Percentiles rank a stretch among this genome's conserved stretches.
phyloP scores from a whole-genome alignment of 2,888 invertebrate species.

The Prostheceraeus crozeri region DNA sequence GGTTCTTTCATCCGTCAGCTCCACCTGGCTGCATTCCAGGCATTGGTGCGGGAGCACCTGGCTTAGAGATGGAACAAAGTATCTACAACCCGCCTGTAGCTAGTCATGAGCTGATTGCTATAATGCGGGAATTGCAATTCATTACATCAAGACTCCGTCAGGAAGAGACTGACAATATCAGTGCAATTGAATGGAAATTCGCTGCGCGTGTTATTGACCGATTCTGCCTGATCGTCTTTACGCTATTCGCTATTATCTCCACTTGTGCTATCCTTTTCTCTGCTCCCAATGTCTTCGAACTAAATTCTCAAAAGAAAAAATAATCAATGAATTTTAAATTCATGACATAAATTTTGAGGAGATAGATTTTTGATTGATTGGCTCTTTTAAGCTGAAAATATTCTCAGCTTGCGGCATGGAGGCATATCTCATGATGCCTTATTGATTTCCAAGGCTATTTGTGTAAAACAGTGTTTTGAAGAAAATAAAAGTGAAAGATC shows the following conservation, averaged over 20 bases:
- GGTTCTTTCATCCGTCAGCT: not conserved
- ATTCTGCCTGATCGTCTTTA: constrained; percentile 90
- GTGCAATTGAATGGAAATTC: constrained; percentile 93
- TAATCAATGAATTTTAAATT: no score
- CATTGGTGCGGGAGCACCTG: not conserved
- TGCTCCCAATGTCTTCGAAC: constrained; percentile 41
- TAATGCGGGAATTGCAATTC: constrained; percentile 84
- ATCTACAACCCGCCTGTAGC: no score
- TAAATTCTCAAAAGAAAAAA: no score
- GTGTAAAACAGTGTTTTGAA: no score
- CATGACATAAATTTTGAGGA: no score
- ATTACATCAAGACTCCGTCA: constrained; percentile 87
- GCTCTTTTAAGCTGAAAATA: no score
- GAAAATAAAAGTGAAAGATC: no score
- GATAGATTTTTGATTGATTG: no score
- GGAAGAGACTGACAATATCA: constrained; percentile 84
- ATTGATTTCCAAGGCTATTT: no score
- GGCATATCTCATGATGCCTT: no score
- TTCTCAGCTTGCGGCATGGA: no score
- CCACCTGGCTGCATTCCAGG: not conserved
- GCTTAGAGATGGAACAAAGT: constrained; percentile 49
- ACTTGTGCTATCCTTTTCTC: constrained; percentile 49
- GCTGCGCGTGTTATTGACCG: constrained; percentile 96
- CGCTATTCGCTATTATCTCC: no score
- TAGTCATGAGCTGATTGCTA: constrained; percentile 85